Evolutionary conservation across 2,113 vertebrate genomes (phyloP), one percentile per base, ranked within the genome.

Genomic region (Myanophis thanlyinensis): DNA sequence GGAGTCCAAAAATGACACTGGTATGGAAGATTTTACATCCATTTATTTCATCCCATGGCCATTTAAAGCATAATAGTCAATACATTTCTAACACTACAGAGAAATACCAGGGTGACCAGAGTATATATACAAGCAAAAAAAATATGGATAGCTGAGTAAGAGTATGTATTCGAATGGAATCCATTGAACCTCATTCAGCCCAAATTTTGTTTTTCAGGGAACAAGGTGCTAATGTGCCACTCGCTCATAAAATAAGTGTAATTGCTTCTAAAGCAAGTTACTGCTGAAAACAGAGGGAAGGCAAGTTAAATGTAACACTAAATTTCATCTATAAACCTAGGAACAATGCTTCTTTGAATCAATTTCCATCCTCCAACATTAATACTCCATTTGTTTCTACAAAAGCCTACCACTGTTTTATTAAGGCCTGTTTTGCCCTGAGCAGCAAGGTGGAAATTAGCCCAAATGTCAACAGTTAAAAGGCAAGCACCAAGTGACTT

Each of bases 221-320:
- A 97, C 94, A 98, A 97, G 96, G 97, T 97, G 97, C 97, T 97
- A 97, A 98, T 90, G 95, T 94, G 95, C 97, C 97, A 97, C 95
- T 96, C 97, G 95, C 97, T 97, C 95, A 97, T 96, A 94, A 96
- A 96, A 96, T 96, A 97, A 96, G 96, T 92, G 94, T 97, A 97
- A 96, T 94, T 94, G 95, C 95, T 97, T 97, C 94, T 95, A 97
- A 97, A 95, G 95, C 95, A 94, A 91, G 90, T 97, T 96, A 96
- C 95, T 95, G 95, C 93, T 96, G 95, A 96, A 97, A 97, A 97
- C 96, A 95, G 96, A 95, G 95, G 96, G 97, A 98, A 97, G 96
- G 95, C 97, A 97, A 97, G 1, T 89, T 95, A 96, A 97, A 95
- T 93, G 94, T 96, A 97, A 96, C 95, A 96, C 96, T 96, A 97